Evolutionary conservation across 2,888 invertebrate species (phyloP).

Genomic region (Torymus aiolomorphi): DNA sequence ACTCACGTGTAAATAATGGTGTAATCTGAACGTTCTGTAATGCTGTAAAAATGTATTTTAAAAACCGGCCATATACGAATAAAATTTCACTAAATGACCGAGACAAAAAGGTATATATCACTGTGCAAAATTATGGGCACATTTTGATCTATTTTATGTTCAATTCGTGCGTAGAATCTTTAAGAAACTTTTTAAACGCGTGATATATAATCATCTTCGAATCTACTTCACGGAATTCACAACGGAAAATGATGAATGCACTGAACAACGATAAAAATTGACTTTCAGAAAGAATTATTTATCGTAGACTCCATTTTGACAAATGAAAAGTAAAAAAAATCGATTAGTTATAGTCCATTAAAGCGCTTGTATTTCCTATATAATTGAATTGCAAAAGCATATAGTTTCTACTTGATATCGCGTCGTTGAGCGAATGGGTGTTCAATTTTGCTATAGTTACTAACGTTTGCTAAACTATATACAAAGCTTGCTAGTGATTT

Average conservation of each 20-base stretch:
- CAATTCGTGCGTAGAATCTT: constrained; percentile 6
- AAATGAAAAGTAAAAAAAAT: constrained; percentile 16
- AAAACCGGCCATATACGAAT: constrained; percentile 32
- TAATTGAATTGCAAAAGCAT: constrained; percentile 2
- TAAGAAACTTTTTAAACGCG: not conserved
- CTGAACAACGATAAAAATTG: constrained; percentile 34
- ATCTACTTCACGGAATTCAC: not conserved
- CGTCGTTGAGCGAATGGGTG: constrained; percentile 19
- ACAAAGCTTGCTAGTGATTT: constrained; percentile 40
- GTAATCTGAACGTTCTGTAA: constrained; percentile 43
- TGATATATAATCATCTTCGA: not conserved
- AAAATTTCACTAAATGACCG: constrained; percentile 22
- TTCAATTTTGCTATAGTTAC: constrained; percentile 36
- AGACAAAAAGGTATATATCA: constrained; percentile 1
- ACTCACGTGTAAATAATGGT: constrained; percentile 50
- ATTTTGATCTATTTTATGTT: constrained; percentile 3
- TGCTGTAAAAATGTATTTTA: constrained; percentile 49
- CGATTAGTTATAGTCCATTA: constrained; percentile 15
- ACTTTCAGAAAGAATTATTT: constrained; percentile 20
- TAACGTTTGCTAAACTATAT: constrained; percentile 35
- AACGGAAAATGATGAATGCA: constrained; percentile 8
- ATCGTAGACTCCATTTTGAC: constrained; percentile 10
- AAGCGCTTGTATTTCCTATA: constrained; percentile 24
- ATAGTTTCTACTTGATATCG: constrained; percentile 4
- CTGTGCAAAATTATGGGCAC: constrained; percentile 3